phyloP scores from a whole-genome alignment of 1,140 invertebrate species.

The Sesamia nonagrioides region DNA sequence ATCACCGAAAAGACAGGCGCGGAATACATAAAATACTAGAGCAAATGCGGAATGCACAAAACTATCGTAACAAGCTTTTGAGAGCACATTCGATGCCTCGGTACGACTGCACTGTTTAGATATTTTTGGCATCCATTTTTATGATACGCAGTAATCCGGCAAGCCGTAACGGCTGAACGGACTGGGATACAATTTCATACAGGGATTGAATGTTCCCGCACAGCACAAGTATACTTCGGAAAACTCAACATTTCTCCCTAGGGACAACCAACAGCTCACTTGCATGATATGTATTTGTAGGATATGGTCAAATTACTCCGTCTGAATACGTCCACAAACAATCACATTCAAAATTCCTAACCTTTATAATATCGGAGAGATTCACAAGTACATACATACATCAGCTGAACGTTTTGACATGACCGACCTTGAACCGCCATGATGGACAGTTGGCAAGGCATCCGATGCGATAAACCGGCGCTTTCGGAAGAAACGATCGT shows the following conservation, averaged over 20 bases:
- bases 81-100: slow-evolving; percentile 21
- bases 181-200: slow-evolving; percentile 10
- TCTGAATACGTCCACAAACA: background rate
- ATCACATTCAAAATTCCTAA: background rate
- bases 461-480: slow-evolving; percentile 33
- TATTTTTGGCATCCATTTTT: slow-evolving; percentile 34
- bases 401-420: slow-evolving; percentile 43
- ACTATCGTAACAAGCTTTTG: slow-evolving; percentile 24
- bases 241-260: background rate
- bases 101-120: slow-evolving; percentile 24
- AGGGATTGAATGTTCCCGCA: background rate
- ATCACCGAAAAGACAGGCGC: slow-evolving; percentile 28
- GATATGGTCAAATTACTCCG: background rate
- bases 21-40: slow-evolving; percentile 32
- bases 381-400: slow-evolving; percentile 15
- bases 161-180: slow-evolving; percentile 2
- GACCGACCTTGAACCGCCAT: slow-evolving; percentile 41
- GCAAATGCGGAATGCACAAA: slow-evolving; percentile 31
- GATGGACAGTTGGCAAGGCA: slow-evolving; percentile 42
- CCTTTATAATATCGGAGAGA: slow-evolving; percentile 15
- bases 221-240: background rate
- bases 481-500: slow-evolving; percentile 48
- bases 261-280: background rate
- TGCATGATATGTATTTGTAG: background rate
- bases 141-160: slow-evolving; percentile 16